Evolutionary conservation across 2,797 vertebrate species (phyloP).

Genomic region (Alectoris magna): DNA sequence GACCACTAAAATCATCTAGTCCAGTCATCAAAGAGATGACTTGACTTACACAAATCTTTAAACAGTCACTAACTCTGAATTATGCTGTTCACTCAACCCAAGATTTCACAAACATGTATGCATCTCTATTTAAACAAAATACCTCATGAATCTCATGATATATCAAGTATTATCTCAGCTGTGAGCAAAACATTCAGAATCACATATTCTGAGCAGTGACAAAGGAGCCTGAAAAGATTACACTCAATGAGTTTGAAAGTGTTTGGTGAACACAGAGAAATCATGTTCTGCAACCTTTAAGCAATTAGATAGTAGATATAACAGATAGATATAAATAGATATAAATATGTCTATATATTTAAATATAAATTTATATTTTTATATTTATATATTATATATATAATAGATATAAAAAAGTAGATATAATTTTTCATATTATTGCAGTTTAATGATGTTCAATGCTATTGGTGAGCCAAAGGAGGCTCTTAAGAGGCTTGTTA

Average conservation of each 20-base stretch:
- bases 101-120: neutral
- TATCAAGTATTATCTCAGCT: neutral
- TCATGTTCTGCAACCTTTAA: neutral
- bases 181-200: neutral
- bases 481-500: neutral
- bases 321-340: no score
- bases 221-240: neutral
- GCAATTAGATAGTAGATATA: neutral
- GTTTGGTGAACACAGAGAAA: neutral
- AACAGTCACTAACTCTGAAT: neutral
- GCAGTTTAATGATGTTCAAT: neutral
- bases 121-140: neutral
- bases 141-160: neutral
- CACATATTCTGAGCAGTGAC: neutral
- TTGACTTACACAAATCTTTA: neutral
- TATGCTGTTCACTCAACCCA: neutral
- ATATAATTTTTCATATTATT: neutral
- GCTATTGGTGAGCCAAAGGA: neutral
- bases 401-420: neutral
- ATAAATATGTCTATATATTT: no score
- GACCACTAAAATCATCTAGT: no score
- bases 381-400: no score
- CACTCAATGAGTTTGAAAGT: neutral
- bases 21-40: no score
- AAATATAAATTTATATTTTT: no score